Conservation (phyloP, 2,888 invertebrate genomes). For the Chrysotoxum bicinctum region DNA sequence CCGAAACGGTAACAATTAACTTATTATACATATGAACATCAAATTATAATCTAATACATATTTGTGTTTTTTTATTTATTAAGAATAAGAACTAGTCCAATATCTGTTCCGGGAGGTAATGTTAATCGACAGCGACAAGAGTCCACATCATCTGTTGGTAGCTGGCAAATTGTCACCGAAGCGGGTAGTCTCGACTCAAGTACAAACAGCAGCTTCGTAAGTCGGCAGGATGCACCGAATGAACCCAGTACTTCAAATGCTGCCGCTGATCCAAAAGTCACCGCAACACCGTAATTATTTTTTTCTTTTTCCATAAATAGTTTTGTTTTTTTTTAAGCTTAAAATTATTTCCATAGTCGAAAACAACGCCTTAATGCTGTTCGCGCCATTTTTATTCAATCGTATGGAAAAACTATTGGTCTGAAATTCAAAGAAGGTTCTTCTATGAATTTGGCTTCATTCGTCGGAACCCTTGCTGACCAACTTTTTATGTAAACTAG, state of each 20-base stretch:
- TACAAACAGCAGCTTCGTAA: slow-evolving; percentile 78
- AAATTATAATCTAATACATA: neutral
- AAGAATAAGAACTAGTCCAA: slow-evolving; percentile 84
- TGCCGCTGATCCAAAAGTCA: slow-evolving; percentile 45
- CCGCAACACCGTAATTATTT: slow-evolving; percentile 38
- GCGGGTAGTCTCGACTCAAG: slow-evolving; percentile 84
- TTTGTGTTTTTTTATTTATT: neutral
- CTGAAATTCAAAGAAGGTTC: slow-evolving; percentile 80
- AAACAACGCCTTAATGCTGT: slow-evolving; percentile 78
- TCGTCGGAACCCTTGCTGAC: slow-evolving; percentile 76
- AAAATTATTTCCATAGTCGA: slow-evolving; percentile 75
- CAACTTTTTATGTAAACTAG: slow-evolving; percentile 58
- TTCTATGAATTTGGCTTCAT: slow-evolving; percentile 77
- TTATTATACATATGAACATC: neutral
- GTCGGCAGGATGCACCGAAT: slow-evolving; percentile 44
- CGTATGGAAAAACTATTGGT: slow-evolving; percentile 79
- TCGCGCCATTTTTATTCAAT: slow-evolving; percentile 78
- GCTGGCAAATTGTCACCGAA: slow-evolving; percentile 88
- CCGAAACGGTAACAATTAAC: slow-evolving; percentile 77
- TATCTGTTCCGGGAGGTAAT: slow-evolving; percentile 84
- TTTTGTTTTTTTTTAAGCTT: neutral
- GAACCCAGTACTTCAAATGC: slow-evolving; percentile 37
- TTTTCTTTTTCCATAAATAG: neutral
- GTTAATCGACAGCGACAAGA: slow-evolving; percentile 84
- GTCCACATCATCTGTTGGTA: slow-evolving; percentile 84